These are phyloP conservation scores for Psettodes erumei DNA, from an alignment of 2,113 vertebrate genomes.

Conservation along the genomic window DNA sequence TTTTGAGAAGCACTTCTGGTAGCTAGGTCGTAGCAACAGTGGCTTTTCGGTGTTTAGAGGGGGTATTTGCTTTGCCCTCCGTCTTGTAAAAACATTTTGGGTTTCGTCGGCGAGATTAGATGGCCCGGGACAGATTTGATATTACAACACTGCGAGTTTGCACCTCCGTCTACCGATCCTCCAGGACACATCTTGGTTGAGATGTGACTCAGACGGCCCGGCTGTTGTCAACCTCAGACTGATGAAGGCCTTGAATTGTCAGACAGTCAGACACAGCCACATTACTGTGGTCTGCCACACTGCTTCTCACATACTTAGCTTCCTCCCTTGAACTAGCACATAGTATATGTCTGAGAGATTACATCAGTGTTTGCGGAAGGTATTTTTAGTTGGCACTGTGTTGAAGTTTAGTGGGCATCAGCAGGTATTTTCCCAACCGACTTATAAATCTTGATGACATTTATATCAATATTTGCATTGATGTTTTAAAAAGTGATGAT, in stretches of 20 bases:
- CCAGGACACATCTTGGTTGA: conserved; percentile 23
- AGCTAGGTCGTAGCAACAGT: neutral
- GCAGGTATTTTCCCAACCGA: conserved; percentile 63
- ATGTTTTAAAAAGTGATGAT: conserved; percentile 43
- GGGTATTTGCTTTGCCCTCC: neutral
- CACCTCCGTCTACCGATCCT: conserved; percentile 14
- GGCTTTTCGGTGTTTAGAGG: neutral
- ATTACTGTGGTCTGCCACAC: conserved; percentile 73
- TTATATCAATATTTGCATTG: conserved; percentile 49
- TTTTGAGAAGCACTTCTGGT: neutral
- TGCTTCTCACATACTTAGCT: conserved; percentile 59
- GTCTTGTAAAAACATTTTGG: neutral
- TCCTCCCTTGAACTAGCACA: conserved; percentile 38
- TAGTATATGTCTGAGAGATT: conserved; percentile 58
- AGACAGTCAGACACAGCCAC: conserved; percentile 69
- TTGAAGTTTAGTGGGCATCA: conserved; percentile 52
- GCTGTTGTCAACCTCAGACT: conserved; percentile 35
- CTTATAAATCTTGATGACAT: conserved; percentile 36
- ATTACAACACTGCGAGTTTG: conserved; percentile 12
- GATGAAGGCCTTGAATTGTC: conserved; percentile 58
- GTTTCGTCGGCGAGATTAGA: conserved; percentile 26
- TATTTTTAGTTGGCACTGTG: conserved; percentile 62
- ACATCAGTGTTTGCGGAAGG: conserved; percentile 69
- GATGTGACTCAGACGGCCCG: conserved; percentile 33
- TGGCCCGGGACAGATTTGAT: conserved; percentile 12